phyloP scores from a whole-genome alignment of 1,140 invertebrate genomes.

The Drosophila willistoni region DNA sequence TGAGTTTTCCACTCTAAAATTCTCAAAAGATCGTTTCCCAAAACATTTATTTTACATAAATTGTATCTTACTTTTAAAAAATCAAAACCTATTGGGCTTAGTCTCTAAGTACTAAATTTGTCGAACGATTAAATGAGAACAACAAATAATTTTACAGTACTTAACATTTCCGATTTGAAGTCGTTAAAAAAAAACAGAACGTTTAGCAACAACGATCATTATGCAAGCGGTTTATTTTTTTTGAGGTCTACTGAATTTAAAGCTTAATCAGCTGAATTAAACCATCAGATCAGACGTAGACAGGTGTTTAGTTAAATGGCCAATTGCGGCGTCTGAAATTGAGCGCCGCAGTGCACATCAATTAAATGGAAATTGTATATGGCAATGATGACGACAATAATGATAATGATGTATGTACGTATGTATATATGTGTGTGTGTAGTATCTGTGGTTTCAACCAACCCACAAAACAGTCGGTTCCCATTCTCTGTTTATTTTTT shows the following conservation, averaged over 20 bases:
- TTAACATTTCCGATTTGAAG: too few species aligned
- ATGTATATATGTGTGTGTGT: background rate
- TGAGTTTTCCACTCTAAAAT: too few species aligned
- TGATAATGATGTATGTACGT: background rate
- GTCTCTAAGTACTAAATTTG: too few species aligned
- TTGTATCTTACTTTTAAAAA: too few species aligned
- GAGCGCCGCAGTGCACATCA: conserved; percentile 10
- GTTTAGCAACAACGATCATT: conserved; percentile 16
- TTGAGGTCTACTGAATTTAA: conserved; percentile 1
- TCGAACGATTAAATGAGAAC: too few species aligned
- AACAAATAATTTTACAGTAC: too few species aligned
- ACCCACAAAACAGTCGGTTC: conserved; percentile 12
- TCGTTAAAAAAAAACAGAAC: conserved; percentile 4
- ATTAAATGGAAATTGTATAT: conserved; percentile 23
- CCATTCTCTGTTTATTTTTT: conserved; percentile 44
- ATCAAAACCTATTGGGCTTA: too few species aligned
- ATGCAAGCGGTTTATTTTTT: background rate
- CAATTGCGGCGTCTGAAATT: conserved; percentile 18
- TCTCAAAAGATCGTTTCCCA: too few species aligned
- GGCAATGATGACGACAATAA: conserved; percentile 2
- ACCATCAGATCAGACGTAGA: conserved; percentile 10
- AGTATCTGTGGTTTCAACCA: background rate
- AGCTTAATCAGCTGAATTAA: conserved; percentile 18
- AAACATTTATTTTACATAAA: too few species aligned
- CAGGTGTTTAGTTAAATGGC: conserved; percentile 20